A percentile compares a stretch with the other conserved stretches of the same genome.
These are phyloP conservation scores for Ambastaia sidthimunki DNA, from an alignment of 2,797 vertebrate species.

Conservation along the genomic window DNA sequence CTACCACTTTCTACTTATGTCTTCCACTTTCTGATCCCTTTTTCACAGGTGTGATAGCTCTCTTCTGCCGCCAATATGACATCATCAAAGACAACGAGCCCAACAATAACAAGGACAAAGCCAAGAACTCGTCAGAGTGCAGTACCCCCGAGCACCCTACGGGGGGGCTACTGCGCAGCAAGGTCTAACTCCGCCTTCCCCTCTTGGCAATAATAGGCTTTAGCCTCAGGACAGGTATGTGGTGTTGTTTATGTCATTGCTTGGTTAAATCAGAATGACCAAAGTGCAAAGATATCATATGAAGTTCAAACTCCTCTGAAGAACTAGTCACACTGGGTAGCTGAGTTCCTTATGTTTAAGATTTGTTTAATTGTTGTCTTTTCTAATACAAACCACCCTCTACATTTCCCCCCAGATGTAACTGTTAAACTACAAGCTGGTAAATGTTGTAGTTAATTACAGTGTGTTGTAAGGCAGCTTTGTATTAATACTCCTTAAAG, in stretches of 20 bases:
- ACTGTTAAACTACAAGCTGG: background rate
- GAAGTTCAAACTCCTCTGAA: too few relatives aligned
- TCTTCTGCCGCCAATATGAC: conserved; percentile 95
- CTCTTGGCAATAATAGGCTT: conserved; percentile 75
- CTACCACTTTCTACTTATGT: conserved; percentile 13
- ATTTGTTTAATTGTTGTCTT: background rate
- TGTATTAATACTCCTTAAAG: background rate
- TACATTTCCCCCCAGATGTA: too few relatives aligned
- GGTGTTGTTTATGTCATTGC: conserved; percentile 20
- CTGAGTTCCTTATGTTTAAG: background rate
- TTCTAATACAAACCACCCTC: background rate
- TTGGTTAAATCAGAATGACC: background rate
- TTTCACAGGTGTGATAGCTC: conserved; percentile 82
- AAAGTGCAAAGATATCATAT: background rate
- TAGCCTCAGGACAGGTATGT: conserved; percentile 78
- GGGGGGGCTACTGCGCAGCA: conserved; percentile 92
- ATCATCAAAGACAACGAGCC: conserved; percentile 98
- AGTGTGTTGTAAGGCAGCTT: conserved; percentile 6
- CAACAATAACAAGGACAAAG: conserved; percentile 98
- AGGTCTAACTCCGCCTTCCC: conserved; percentile 76
- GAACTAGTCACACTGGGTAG: background rate
- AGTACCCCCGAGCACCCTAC: conserved; percentile 94
- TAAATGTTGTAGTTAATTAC: background rate
- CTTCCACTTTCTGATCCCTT: conserved; percentile 2
- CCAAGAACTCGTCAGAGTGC: conserved; percentile 94